Base-by-base conservation (phyloP, 1,140 invertebrate species). In the Maconellicoccus hirsutus region DNA sequence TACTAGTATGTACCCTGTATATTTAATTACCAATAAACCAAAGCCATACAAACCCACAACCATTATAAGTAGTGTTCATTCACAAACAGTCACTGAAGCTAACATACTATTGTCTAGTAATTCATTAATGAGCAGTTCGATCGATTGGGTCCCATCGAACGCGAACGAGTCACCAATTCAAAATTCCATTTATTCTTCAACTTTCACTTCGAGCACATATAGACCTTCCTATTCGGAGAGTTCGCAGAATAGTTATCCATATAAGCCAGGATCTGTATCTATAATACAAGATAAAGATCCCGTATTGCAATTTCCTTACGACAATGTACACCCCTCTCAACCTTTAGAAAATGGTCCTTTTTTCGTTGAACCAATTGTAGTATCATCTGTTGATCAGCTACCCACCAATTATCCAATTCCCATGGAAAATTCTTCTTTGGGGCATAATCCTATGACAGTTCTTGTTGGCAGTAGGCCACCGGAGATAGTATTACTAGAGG, bases 21-120 rank as follows among this genome's bases (percentile, higher is more conserved):
- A 23, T 8, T 66, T 26, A 14, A 66, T 66, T 26, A 23, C 61
- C 61, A 25, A 2, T 14, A 66, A 66, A 66, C 61, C 61, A 1
- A 66, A 66, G 25, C 61, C 61, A 23, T 66, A 66, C 16, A 66
- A 66, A 66, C 61, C 61, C 19, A 26, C 61, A 16, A 66, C 61
- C 61, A 52, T 52, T 52, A 52, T 52, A 52, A 52, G n/a, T 52
- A 52, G 42, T 19, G 42, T 52, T 52, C 61, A 23, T 23, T 66
- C 61, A 14, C 25, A 66, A 23, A 10, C 25, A 19, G 61, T 66
- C 19, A 66, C 21, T 2, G 61, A 66, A 10, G 6, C 61, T 8
- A 26, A 25, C 25, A 25, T 26, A 3, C 25, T 66, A 26, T 8
- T 23, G 3, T 6, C 22, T 2, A 66, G 61, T 66, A 25, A 23